Conservation (phyloP, 92 coral and sea anemone species). For the Phenganax marumi region DNA sequence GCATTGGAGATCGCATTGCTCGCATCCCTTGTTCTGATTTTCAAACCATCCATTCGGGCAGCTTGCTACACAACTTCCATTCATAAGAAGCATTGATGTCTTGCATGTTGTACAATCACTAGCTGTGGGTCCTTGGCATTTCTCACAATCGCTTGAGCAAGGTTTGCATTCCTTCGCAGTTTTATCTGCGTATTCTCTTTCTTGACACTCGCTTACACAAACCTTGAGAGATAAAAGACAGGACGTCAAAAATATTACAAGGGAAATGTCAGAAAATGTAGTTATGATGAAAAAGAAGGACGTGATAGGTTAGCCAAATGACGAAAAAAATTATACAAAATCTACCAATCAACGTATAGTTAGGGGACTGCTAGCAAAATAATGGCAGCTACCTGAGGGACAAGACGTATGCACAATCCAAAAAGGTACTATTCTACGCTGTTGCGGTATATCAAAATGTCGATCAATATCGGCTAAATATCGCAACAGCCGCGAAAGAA, state of each 20-base stretch:
- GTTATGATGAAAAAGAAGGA: not conserved
- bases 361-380: constrained; percentile 1
- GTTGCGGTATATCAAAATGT: not conserved
- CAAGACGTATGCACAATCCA: too few species aligned
- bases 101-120: constrained; percentile 71
- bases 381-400: too few species aligned
- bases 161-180: constrained; percentile 64
- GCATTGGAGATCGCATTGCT: constrained; percentile 66
- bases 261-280: not conserved
- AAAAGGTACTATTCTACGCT: too few species aligned
- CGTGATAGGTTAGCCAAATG: not conserved
- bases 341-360: not conserved
- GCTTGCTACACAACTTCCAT: constrained; percentile 64
- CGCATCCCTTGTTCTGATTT: constrained; percentile 47
- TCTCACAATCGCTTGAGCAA: constrained; percentile 67
- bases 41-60: constrained; percentile 78
- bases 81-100: constrained; percentile 65
- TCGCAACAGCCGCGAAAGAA: not conserved
- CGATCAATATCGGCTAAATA: not conserved
- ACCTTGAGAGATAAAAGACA: constrained; percentile 54
- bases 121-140: constrained; percentile 72
- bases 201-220: constrained; percentile 73
- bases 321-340: too few species aligned
- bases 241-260: not conserved
- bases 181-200: constrained; percentile 61